Evolutionary conservation across 2,113 vertebrate species (phyloP).

Genomic region (Mus spicilegus): DNA sequence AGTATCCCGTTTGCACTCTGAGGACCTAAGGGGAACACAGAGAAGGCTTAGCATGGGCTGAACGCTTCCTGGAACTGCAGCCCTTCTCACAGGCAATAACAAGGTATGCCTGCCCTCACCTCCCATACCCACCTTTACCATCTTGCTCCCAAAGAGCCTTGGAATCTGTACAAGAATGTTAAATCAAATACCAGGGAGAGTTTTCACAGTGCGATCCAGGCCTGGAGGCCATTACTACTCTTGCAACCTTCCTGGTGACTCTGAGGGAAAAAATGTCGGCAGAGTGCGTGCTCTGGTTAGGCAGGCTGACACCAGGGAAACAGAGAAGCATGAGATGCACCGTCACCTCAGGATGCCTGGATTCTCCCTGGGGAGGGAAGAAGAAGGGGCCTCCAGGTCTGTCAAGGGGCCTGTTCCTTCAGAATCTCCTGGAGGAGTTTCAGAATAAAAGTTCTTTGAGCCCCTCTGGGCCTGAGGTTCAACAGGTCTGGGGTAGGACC

Average conservation of each 20-base stretch:
- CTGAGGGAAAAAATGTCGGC: not conserved
- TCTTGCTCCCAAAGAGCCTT: not conserved
- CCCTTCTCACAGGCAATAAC: not conserved
- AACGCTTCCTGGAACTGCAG: not conserved
- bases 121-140: not conserved
- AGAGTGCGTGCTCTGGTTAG: not conserved
- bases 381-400: not conserved
- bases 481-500: not conserved
- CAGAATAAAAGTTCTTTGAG: not conserved
- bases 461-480: not conserved
- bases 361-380: not conserved
- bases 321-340: rapidly evolving
- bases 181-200: not conserved
- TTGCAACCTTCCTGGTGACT: not conserved
- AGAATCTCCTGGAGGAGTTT: not conserved
- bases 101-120: not conserved
- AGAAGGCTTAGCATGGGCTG: no score
- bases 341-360: rapidly evolving
- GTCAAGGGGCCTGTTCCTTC: not conserved
- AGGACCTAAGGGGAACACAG: not conserved
- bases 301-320: not conserved
- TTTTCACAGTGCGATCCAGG: not conserved
- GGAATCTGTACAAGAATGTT: not conserved
- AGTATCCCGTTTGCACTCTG: not conserved
- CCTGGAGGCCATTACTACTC: conserved; percentile 4